These are phyloP conservation scores for Paralichthys olivaceus DNA, from an alignment of 2,113 vertebrate genomes.

Conservation along the genomic window DNA sequence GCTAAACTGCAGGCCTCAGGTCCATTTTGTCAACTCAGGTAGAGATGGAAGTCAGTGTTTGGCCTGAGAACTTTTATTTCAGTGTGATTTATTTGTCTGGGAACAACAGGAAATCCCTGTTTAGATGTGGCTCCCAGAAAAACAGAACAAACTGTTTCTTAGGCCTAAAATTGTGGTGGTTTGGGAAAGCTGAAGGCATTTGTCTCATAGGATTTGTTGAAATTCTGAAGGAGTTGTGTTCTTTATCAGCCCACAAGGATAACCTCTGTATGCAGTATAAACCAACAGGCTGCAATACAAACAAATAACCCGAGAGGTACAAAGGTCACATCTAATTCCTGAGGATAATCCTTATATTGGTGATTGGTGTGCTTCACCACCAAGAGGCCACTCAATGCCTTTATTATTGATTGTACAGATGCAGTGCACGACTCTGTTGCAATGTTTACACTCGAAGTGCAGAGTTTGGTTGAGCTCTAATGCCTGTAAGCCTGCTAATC, in stretches of 20 bases:
- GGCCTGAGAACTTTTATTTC: conserved; percentile 46
- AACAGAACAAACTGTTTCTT: conserved; percentile 54
- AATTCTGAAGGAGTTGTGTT: conserved; percentile 33
- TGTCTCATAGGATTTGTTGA: conserved; percentile 45
- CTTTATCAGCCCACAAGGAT: conserved; percentile 22
- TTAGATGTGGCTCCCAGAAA: conserved; percentile 67
- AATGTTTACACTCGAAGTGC: conserved; percentile 56
- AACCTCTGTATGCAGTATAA: conserved; percentile 35
- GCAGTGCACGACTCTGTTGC: conserved; percentile 6
- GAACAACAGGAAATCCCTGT: conserved; percentile 81
- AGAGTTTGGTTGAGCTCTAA: conserved; percentile 62
- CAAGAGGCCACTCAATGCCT: conserved; percentile 50
- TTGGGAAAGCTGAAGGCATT: conserved; percentile 44
- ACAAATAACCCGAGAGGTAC: conserved; percentile 38
- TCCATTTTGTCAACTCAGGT: conserved; percentile 34
- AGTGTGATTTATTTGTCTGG: conserved; percentile 70
- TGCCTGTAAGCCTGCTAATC: conserved; percentile 66
- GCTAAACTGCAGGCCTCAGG: conserved; percentile 4
- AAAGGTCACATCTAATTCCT: conserved; percentile 29
- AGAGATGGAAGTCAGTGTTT: conserved; percentile 41
- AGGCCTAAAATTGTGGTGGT: conserved; percentile 26
- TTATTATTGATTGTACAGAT: conserved; percentile 42
- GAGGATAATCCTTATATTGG: conserved; percentile 36
- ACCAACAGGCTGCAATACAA: conserved; percentile 31
- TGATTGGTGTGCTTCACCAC: conserved; percentile 34